Evolutionary conservation across 2,113 vertebrate genomes (phyloP).

Genomic region (Ardeotis arabs): DNA sequence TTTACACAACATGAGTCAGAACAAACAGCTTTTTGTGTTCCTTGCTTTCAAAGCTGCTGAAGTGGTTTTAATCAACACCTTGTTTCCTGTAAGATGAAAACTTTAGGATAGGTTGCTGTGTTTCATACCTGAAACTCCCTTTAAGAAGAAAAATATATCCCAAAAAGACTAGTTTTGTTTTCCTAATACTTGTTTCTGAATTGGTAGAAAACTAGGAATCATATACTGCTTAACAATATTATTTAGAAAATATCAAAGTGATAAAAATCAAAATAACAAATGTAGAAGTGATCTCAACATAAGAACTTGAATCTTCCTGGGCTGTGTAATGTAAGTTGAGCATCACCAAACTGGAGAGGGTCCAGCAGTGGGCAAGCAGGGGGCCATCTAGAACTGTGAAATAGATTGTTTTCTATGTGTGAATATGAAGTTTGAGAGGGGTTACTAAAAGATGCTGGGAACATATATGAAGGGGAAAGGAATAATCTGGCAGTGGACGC

Average conservation of each 20-base stretch:
- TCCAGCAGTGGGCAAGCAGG: background rate
- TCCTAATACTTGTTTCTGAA: background rate
- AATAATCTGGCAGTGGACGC: background rate
- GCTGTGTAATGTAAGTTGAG: background rate
- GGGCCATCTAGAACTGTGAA: background rate
- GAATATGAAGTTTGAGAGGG: rapidly evolving
- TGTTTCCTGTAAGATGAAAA: background rate
- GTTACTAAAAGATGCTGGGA: background rate
- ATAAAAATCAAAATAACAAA: background rate
- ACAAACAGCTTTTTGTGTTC: background rate
- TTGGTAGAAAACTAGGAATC: background rate
- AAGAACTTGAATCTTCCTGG: background rate
- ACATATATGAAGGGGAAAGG: background rate
- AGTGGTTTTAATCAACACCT: background rate
- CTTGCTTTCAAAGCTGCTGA: background rate
- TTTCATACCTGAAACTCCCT: background rate
- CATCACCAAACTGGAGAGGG: background rate
- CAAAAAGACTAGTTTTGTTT: background rate
- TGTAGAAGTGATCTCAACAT: background rate
- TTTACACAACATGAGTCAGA: background rate
- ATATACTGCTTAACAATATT: background rate
- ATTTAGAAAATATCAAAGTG: background rate
- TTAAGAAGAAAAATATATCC: background rate
- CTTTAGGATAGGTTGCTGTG: background rate
- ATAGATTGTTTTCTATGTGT: background rate